phyloP scores from a whole-genome alignment of 1,140 invertebrate genomes.

The Eciton burchellii region DNA sequence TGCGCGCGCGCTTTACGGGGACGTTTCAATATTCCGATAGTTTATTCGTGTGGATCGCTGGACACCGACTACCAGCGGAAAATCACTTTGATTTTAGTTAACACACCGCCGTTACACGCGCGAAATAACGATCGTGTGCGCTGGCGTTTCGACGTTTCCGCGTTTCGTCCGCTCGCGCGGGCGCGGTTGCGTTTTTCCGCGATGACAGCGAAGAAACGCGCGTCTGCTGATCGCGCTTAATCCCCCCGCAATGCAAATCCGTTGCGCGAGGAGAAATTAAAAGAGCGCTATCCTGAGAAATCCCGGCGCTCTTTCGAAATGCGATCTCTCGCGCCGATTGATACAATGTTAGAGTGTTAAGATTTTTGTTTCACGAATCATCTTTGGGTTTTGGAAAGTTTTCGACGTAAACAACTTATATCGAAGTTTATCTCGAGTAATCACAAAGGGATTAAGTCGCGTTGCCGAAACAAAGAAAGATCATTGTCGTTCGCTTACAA shows the following conservation, averaged over 20 bases:
- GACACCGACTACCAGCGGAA: slow-evolving; percentile 77
- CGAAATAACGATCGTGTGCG: slow-evolving; percentile 32
- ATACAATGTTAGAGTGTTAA: neutral
- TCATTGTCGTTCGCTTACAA: too few species aligned
- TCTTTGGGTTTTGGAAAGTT: too few species aligned
- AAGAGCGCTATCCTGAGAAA: neutral
- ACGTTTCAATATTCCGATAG: slow-evolving; percentile 84
- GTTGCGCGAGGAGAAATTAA: neutral
- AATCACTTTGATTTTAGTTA: slow-evolving; percentile 83
- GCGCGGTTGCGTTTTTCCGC: slow-evolving; percentile 10
- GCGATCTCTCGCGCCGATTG: neutral
- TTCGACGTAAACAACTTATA: too few species aligned
- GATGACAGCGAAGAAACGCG: neutral
- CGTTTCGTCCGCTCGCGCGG: too few species aligned
- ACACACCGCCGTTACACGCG: slow-evolving; percentile 66
- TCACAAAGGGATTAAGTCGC: too few species aligned
- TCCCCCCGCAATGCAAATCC: slow-evolving; percentile 3
- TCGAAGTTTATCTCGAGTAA: too few species aligned
- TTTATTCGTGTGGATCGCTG: slow-evolving; percentile 83
- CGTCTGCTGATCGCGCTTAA: neutral
- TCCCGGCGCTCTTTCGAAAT: neutral
- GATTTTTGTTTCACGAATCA: too few species aligned
- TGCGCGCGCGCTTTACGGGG: slow-evolving; percentile 41
- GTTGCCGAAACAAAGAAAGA: too few species aligned
- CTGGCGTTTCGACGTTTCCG: neutral